A percentile compares a stretch with the other conserved stretches of the same genome.
phyloP scores from a whole-genome alignment of 2,888 invertebrate species.

The Drosophila nigritarsus region DNA sequence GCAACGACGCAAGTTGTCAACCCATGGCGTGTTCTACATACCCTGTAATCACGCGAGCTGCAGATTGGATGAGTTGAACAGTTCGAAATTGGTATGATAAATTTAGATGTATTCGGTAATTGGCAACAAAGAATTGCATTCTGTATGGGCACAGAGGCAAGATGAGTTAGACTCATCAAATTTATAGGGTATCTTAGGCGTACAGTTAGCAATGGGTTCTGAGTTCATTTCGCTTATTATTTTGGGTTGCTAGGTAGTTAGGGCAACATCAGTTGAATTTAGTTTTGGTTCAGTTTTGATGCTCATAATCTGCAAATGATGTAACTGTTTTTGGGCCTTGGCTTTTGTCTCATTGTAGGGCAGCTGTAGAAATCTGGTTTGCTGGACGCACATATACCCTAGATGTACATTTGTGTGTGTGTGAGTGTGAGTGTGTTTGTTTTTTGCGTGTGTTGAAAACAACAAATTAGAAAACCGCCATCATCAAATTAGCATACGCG shows the following conservation, averaged over 20 bases:
- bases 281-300: background rate
- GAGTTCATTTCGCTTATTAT: background rate
- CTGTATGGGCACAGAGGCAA: background rate
- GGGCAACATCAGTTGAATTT: constrained; percentile 16
- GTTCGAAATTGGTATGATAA: background rate
- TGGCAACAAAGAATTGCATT: too few relatives aligned
- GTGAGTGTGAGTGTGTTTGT: background rate
- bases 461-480: constrained; percentile 74
- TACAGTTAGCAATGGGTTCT: background rate
- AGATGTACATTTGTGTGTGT: background rate
- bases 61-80: background rate
- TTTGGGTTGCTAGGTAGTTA: constrained; percentile 39
- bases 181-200: background rate
- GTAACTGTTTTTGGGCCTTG: constrained; percentile 42
- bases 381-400: constrained; percentile 3
- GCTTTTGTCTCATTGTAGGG: constrained; percentile 25
- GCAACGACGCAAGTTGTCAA: constrained; percentile 36
- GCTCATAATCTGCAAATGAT: constrained; percentile 30
- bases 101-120: background rate
- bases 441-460: constrained; percentile 42
- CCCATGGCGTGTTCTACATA: constrained; percentile 31
- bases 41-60: constrained; percentile 4
- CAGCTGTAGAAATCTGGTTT: constrained; percentile 36
- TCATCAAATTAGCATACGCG: constrained; percentile 79
- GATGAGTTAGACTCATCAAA: background rate